Conservation (phyloP, 2,113 vertebrate species). For the Nothocercus julius region DNA sequence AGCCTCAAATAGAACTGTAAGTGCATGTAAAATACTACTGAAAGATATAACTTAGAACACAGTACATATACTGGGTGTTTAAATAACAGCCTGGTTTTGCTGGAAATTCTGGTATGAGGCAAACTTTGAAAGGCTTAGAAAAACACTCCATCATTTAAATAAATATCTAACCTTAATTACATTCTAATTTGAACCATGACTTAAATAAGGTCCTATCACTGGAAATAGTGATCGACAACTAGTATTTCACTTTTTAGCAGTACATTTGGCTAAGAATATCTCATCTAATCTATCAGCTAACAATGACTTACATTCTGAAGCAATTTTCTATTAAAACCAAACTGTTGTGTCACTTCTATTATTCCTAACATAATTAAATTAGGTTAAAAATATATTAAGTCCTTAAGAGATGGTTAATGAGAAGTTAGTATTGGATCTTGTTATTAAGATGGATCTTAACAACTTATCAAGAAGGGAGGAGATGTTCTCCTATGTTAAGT, state of each 20-base stretch:
- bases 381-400: background rate
- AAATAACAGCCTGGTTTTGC: background rate
- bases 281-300: background rate
- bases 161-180: background rate
- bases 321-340: background rate
- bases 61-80: background rate
- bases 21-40: background rate
- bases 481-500: background rate
- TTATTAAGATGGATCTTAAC: background rate
- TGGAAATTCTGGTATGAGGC: background rate
- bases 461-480: background rate
- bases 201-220: background rate
- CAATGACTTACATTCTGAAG: background rate
- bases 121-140: background rate
- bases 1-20: background rate
- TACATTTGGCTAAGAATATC: background rate
- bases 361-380: background rate
- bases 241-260: background rate
- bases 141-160: background rate
- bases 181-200: background rate
- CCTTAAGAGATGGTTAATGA: background rate
- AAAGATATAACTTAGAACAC: background rate
- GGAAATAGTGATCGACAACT: background rate
- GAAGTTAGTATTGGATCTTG: background rate
- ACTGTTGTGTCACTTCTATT: background rate